Conservation (phyloP, 2,888 invertebrate species). For the Tortricodes alternella region DNA sequence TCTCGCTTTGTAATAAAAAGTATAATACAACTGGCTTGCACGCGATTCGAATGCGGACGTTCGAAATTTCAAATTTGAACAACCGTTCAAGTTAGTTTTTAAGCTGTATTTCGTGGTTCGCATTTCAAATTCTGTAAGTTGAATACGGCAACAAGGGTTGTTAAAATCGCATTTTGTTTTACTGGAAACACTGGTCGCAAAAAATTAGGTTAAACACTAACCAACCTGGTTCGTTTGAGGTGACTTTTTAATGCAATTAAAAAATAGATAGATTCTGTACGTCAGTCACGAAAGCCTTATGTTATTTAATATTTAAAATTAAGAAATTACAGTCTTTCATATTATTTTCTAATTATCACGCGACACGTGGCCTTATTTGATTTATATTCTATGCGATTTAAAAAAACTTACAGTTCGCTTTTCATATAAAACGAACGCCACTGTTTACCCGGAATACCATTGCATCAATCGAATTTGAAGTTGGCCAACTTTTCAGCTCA, state of each 20-base stretch:
- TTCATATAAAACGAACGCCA: neutral
- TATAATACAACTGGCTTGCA: constrained; percentile 40
- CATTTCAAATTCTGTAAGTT: constrained; percentile 24
- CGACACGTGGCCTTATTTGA: neutral
- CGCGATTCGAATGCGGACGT: constrained; percentile 51
- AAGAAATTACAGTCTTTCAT: neutral
- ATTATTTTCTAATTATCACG: neutral
- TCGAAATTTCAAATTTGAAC: constrained; percentile 47
- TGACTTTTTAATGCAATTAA: constrained; percentile 2
- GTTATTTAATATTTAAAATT: neutral
- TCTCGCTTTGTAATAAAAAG: constrained; percentile 48
- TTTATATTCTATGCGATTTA: too few species aligned
- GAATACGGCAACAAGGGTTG: constrained; percentile 13
- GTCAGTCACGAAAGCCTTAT: constrained; percentile 1
- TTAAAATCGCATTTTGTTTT: constrained; percentile 8
- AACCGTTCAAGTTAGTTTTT: constrained; percentile 31
- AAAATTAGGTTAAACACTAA: constrained; percentile 1
- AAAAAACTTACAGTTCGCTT: too few species aligned
- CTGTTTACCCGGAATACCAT: constrained; percentile 27
- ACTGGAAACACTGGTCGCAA: neutral
- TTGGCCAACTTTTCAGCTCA: constrained; percentile 22
- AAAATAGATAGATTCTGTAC: constrained; percentile 7
- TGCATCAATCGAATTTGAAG: constrained; percentile 39
- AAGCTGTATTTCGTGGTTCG: constrained; percentile 25
- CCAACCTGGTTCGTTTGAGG: neutral